phyloP scores from a whole-genome alignment of 2,888 invertebrate species.

The Lamproptera curius region DNA sequence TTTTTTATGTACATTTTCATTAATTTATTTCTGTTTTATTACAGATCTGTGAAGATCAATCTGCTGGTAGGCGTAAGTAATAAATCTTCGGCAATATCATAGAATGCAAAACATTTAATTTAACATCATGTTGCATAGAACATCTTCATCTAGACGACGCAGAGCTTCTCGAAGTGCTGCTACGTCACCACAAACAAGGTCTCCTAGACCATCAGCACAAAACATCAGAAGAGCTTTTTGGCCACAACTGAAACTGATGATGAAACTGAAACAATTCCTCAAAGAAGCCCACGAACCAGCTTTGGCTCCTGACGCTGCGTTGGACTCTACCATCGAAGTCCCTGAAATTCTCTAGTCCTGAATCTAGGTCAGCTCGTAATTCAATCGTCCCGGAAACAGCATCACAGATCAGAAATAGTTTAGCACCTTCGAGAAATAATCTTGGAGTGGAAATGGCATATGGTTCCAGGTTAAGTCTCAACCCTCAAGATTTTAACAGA shows the following conservation, averaged over 20 bases:
- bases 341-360: conserved; percentile 76
- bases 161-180: conserved; percentile 82
- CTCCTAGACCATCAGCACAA: conserved; percentile 68
- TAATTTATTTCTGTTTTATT: not conserved
- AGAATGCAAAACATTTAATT: conserved; percentile 5
- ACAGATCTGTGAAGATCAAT: not conserved
- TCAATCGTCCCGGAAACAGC: conserved; percentile 80
- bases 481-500: conserved; percentile 76
- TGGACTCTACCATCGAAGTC: conserved; percentile 76
- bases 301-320: conserved; percentile 75
- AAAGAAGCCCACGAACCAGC: conserved; percentile 77
- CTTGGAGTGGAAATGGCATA: conserved; percentile 77
- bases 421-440: conserved; percentile 79
- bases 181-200: conserved; percentile 79
- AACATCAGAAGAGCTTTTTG: conserved; percentile 77
- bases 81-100: no score
- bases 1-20: no score
- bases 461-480: conserved; percentile 76
- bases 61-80: no score
- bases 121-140: conserved; percentile 79
- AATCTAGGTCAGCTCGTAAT: conserved; percentile 78
- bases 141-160: conserved; percentile 81
- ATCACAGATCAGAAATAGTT: conserved; percentile 73
- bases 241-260: conserved; percentile 81
- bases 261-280: conserved; percentile 64